A percentile compares a stretch with the other conserved stretches of the same genome.
These are phyloP conservation scores for Macrosteles quadrilineatus DNA, from an alignment of 1,140 invertebrate genomes.

Conservation along the genomic window DNA sequence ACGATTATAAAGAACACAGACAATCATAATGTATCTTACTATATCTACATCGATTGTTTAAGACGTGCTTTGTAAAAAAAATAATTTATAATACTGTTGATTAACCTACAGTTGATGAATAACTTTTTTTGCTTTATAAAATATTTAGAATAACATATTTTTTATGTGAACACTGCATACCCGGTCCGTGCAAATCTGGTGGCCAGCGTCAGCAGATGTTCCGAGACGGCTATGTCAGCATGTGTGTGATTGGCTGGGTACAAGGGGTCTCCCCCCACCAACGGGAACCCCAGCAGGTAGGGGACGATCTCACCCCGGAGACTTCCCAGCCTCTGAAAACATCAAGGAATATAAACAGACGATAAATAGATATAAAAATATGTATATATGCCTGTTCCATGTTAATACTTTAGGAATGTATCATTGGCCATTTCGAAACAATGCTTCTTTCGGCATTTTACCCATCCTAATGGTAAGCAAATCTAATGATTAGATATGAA, in stretches of 20 bases:
- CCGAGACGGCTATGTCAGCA: slow-evolving; percentile 71
- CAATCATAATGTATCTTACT: neutral
- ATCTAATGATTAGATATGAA: too few species aligned
- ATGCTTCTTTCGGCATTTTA: too few species aligned
- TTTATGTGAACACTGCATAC: slow-evolving; percentile 39
- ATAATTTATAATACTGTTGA: too few species aligned
- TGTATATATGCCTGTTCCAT: too few species aligned
- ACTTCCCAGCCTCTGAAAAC: slow-evolving; percentile 70
- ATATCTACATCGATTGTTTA: neutral
- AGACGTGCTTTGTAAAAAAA: neutral
- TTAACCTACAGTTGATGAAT: neutral
- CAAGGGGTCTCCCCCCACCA: slow-evolving; percentile 66
- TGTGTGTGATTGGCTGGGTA: slow-evolving; percentile 71
- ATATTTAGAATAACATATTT: neutral
- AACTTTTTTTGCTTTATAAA: neutral
- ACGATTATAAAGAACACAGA: neutral
- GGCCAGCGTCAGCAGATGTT: slow-evolving; percentile 70
- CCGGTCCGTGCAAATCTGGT: slow-evolving; percentile 74
- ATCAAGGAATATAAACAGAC: too few species aligned
- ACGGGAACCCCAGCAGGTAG: slow-evolving; percentile 82
- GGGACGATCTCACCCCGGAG: slow-evolving; percentile 81
- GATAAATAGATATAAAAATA: too few species aligned
- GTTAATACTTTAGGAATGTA: too few species aligned
- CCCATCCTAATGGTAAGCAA: too few species aligned
- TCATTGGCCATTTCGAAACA: too few species aligned